Conservation (phyloP, 2,113 vertebrate genomes). For the Myxocyprinus asiaticus region DNA sequence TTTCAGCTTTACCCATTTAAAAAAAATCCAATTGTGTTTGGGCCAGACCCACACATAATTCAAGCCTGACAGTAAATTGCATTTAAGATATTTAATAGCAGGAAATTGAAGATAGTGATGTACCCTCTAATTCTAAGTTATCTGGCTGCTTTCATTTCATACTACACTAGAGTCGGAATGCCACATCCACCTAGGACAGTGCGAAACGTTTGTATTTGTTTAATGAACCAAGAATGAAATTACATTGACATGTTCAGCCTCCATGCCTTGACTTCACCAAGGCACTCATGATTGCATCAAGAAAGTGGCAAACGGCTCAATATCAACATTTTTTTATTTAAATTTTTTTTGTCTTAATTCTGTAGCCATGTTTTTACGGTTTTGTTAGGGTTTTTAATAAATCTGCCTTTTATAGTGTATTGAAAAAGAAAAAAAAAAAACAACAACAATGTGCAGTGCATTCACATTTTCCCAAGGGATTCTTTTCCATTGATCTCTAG, state of each 20-base stretch:
- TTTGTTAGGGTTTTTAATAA: conserved; percentile 80
- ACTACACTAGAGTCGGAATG: background rate
- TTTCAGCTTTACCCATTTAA: conserved; percentile 13
- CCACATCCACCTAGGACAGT: background rate
- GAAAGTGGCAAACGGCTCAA: conserved; percentile 50
- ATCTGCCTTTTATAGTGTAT: conserved; percentile 90
- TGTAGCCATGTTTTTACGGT: conserved; percentile 67
- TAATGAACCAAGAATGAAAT: conserved; percentile 16
- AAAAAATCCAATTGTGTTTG: conserved; percentile 9
- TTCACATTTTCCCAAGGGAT: conserved; percentile 96
- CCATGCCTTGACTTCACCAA: background rate
- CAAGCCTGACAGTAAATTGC: conserved; percentile 22
- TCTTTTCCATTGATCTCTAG: conserved; percentile 86
- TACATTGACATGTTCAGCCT: background rate
- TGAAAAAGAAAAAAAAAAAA: conserved; percentile 78
- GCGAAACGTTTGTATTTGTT: background rate
- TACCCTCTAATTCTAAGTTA: background rate
- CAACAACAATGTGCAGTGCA: conserved; percentile 80
- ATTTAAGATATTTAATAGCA: conserved; percentile 21
- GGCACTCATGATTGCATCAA: conserved; percentile 25
- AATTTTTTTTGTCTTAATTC: conserved; percentile 59
- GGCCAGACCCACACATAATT: conserved; percentile 11
- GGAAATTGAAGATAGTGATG: conserved; percentile 32
- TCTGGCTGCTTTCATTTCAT: conserved; percentile 8
- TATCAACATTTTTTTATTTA: conserved; percentile 59